Evolutionary conservation across 2,113 vertebrate genomes (phyloP).

Genomic region (Vidua chalybeata): DNA sequence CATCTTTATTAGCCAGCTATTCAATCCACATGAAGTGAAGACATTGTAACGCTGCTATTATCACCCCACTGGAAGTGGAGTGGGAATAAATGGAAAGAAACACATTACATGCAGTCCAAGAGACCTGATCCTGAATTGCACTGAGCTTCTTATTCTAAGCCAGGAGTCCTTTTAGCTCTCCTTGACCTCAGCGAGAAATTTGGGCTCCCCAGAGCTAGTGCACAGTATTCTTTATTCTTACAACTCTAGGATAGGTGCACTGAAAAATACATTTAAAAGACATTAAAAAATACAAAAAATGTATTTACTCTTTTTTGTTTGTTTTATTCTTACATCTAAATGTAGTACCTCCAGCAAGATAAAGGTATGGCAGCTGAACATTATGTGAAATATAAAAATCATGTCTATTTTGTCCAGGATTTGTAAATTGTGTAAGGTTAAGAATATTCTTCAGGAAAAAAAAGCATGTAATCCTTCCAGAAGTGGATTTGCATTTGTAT

Average conservation of each 20-base stretch:
- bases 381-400: not conserved
- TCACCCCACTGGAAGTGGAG: not conserved
- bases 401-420: not conserved
- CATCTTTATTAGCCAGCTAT: conserved; percentile 42
- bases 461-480: not conserved
- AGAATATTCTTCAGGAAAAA: not conserved
- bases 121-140: not conserved
- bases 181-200: not conserved
- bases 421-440: not conserved
- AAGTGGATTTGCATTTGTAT: not conserved
- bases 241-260: not conserved
- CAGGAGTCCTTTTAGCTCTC: not conserved
- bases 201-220: not conserved
- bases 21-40: conserved; percentile 26
- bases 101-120: accelerated
- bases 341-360: not conserved
- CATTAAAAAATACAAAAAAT: not conserved
- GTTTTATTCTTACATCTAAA: not conserved
- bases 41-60: conserved; percentile 21
- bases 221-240: not conserved
- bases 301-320: not conserved
- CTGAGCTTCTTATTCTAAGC: not conserved
- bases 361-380: not conserved
- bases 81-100: conserved; percentile 21
- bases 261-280: not conserved